A percentile compares a stretch with the other conserved stretches of the same genome.
These are phyloP conservation scores for Patella ulyssiponensis DNA, from an alignment of 2,888 invertebrate genomes.

Conservation along the genomic window DNA sequence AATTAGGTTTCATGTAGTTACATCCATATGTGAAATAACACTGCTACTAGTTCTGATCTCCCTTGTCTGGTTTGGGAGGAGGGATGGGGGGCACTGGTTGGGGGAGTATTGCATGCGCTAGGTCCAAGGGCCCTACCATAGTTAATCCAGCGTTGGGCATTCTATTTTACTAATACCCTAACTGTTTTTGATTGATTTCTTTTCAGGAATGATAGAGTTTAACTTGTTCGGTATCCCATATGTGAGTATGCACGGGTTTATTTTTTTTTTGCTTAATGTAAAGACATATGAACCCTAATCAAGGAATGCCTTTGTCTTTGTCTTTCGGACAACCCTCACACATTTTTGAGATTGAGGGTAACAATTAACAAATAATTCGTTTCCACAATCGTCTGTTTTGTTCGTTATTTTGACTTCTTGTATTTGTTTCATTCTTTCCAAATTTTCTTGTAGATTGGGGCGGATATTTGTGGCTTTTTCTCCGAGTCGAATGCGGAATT, in stretches of 20 bases:
- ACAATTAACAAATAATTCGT: neutral
- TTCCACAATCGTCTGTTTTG: neutral
- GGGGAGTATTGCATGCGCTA: no score
- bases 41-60: no score
- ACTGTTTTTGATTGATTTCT: neutral
- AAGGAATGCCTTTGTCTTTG: no score
- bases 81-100: no score
- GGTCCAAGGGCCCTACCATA: neutral
- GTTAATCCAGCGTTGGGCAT: neutral
- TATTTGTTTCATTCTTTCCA: neutral
- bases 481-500: slow-evolving; percentile 42
- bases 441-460: slow-evolving; percentile 44
- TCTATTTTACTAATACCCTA: no score
- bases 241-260: slow-evolving; percentile 67
- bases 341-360: neutral
- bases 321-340: no score
- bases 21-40: no score
- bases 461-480: slow-evolving; percentile 56
- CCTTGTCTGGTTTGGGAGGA: no score
- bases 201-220: slow-evolving; percentile 77
- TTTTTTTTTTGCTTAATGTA: no score
- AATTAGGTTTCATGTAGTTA: no score
- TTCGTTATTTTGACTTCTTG: neutral
- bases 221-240: slow-evolving; percentile 85
- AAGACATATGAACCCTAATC: no score